Evolutionary conservation across 2,797 vertebrate species (phyloP).

Genomic region (Macroramphosus scolopax): DNA sequence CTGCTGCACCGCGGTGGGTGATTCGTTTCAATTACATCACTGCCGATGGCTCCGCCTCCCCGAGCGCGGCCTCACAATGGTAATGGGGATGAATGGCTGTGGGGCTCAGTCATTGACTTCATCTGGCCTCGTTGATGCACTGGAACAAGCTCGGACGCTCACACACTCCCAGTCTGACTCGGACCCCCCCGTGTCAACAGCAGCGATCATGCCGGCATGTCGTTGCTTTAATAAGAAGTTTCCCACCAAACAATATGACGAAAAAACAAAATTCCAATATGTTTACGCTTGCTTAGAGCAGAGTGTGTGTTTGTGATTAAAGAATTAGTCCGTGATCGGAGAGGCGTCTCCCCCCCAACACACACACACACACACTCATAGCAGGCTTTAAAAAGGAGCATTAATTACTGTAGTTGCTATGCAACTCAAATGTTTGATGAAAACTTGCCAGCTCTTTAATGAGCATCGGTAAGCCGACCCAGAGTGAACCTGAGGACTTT

Average conservation of each 20-base stretch:
- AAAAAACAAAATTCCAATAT: background rate
- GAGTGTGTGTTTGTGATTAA: slow-evolving; percentile 9
- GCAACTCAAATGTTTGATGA: slow-evolving; percentile 34
- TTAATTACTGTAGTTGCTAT: slow-evolving; percentile 48
- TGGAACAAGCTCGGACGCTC: too few relatives aligned
- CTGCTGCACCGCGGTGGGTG: slow-evolving; percentile 23
- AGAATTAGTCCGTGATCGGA: slow-evolving; percentile 13
- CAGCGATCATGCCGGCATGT: background rate
- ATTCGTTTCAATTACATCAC: slow-evolving; percentile 61
- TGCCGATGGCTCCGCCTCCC: slow-evolving; percentile 37
- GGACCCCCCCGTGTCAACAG: too few relatives aligned
- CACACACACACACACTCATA: too few relatives aligned
- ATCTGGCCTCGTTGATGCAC: slow-evolving; percentile 59
- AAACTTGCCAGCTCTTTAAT: slow-evolving; percentile 28
- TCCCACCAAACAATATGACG: background rate
- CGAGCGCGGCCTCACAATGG: slow-evolving; percentile 42
- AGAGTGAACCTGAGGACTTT: too few relatives aligned
- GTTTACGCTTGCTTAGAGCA: background rate
- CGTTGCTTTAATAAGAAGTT: too few relatives aligned
- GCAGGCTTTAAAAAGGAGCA: slow-evolving; percentile 13
- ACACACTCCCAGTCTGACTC: slow-evolving; percentile 30
- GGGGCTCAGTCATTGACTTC: slow-evolving; percentile 57
- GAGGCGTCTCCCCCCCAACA: background rate
- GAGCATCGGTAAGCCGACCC: too few relatives aligned
- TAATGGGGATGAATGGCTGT: slow-evolving; percentile 64